These are phyloP conservation scores for Hyphantria cunea DNA, from an alignment of 1,140 invertebrate species.

Conservation along the genomic window DNA sequence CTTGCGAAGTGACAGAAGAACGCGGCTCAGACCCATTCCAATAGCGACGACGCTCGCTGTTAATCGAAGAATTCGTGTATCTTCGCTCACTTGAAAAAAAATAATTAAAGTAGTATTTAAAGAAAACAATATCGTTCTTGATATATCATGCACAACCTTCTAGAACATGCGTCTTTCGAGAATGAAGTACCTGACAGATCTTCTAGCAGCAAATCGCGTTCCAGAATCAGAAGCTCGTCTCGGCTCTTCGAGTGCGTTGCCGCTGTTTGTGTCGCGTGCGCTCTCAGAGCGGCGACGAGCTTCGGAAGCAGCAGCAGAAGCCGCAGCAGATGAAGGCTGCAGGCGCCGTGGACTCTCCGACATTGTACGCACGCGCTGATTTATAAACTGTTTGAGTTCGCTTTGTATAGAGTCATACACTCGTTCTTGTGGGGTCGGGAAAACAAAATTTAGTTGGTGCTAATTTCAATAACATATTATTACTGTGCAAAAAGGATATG, in stretches of 20 bases:
- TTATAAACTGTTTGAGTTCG: constrained; percentile 22
- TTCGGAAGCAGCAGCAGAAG: constrained; percentile 40
- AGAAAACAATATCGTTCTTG: background rate
- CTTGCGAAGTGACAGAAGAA: constrained; percentile 74
- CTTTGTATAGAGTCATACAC: constrained; percentile 2
- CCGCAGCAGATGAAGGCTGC: constrained; percentile 41
- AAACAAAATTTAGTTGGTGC: constrained; percentile 2
- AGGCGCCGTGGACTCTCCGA: constrained; percentile 62
- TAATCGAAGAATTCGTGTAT: constrained; percentile 67
- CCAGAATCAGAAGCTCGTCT: constrained; percentile 60
- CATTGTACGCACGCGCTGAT: constrained; percentile 59
- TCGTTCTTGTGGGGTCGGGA: background rate
- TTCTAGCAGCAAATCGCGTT: constrained; percentile 42
- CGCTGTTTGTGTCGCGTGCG: constrained; percentile 37
- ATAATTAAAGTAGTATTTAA: too few species aligned
- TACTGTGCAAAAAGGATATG: constrained; percentile 1
- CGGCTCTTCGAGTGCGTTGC: constrained; percentile 40
- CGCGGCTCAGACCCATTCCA: constrained; percentile 81
- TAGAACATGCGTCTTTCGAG: background rate
- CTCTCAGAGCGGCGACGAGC: constrained; percentile 59
- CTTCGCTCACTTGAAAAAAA: constrained; percentile 55
- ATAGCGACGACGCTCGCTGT: constrained; percentile 65
- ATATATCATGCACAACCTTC: background rate
- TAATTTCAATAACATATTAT: background rate
- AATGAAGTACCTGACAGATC: constrained; percentile 59